Percentiles rank a stretch among this genome's conserved stretches.
Conservation (phyloP, 1,140 invertebrate species). For the Augochlora pura region DNA sequence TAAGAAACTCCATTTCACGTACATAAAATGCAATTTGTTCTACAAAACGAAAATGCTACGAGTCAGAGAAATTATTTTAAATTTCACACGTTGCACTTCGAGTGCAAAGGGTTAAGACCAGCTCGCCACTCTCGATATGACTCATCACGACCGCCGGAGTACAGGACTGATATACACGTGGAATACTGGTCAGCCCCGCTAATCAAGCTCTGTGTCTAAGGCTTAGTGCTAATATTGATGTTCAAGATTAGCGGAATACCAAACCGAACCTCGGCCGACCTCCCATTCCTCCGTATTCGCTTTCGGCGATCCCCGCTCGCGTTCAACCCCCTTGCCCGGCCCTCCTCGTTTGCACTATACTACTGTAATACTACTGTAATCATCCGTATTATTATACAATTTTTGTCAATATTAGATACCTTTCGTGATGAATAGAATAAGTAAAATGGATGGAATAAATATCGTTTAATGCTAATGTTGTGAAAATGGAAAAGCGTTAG, state of each 20-base stretch:
- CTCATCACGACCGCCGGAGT: background rate
- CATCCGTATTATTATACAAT: too few relatives aligned
- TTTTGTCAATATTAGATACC: too few relatives aligned
- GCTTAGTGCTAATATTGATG: conserved; percentile 64
- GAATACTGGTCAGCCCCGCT: conserved; percentile 38
- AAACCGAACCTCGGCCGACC: conserved; percentile 20
- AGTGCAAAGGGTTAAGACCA: background rate
- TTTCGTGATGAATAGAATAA: too few relatives aligned
- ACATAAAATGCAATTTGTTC: too few relatives aligned
- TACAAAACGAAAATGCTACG: too few relatives aligned
- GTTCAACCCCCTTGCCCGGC: background rate
- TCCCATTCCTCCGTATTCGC: background rate
- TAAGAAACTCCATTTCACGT: too few relatives aligned
- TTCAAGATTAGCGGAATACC: conserved; percentile 55
- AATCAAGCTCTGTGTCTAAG: conserved; percentile 59
- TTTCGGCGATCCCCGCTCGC: background rate
- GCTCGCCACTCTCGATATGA: conserved; percentile 29
- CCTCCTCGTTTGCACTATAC: background rate
- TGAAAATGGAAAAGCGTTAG: too few relatives aligned
- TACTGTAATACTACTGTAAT: too few relatives aligned
- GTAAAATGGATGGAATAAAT: too few relatives aligned
- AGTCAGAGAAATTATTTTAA: too few relatives aligned
- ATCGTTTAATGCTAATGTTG: too few relatives aligned
- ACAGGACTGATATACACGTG: conserved; percentile 18
- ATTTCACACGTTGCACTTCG: too few relatives aligned